phyloP scores from a whole-genome alignment of 1,140 invertebrate species.

The Drosophila kohkoa region DNA sequence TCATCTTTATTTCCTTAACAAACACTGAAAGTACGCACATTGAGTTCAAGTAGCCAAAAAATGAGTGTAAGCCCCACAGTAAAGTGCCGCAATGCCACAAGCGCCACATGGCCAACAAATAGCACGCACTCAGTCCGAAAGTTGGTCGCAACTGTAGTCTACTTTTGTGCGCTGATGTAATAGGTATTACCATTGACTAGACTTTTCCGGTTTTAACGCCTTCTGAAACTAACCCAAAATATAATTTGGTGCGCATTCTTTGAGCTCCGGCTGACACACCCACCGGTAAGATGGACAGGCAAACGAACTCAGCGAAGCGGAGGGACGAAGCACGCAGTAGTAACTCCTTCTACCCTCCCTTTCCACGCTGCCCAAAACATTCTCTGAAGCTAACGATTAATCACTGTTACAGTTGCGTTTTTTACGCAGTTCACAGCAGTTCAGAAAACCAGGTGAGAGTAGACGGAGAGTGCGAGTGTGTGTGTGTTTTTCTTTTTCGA shows the following conservation, averaged over 20 bases:
- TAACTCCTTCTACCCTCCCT: not conserved
- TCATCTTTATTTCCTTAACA: too few species aligned
- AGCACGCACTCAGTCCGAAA: conserved; percentile 31
- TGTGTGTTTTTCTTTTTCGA: conserved; percentile 12
- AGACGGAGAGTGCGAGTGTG: not conserved
- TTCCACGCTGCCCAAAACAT: not conserved
- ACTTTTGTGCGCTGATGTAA: conserved; percentile 74
- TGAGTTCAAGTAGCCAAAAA: too few species aligned
- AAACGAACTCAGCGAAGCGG: not conserved
- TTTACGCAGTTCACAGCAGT: conserved; percentile 21
- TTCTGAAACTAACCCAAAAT: conserved; percentile 18
- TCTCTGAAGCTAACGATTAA: conserved; percentile 56
- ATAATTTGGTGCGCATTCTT: conserved; percentile 30
- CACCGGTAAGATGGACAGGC: conserved; percentile 14
- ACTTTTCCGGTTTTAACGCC: conserved; percentile 57
- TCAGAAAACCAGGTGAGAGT: conserved; percentile 21
- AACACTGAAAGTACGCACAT: too few species aligned
- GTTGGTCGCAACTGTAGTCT: conserved; percentile 29
- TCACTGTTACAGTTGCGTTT: conserved; percentile 61
- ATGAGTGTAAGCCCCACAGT: too few species aligned
- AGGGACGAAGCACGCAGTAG: conserved; percentile 18
- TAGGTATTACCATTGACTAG: conserved; percentile 58
- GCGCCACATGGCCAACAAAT: not conserved
- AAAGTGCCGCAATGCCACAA: not conserved
- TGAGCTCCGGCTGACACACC: conserved; percentile 48